Percentiles rank a stretch among this genome's conserved stretches.
These are phyloP conservation scores for Sebastes kiyomatsui DNA, from an alignment of 2,797 vertebrate species.

Conservation along the genomic window DNA sequence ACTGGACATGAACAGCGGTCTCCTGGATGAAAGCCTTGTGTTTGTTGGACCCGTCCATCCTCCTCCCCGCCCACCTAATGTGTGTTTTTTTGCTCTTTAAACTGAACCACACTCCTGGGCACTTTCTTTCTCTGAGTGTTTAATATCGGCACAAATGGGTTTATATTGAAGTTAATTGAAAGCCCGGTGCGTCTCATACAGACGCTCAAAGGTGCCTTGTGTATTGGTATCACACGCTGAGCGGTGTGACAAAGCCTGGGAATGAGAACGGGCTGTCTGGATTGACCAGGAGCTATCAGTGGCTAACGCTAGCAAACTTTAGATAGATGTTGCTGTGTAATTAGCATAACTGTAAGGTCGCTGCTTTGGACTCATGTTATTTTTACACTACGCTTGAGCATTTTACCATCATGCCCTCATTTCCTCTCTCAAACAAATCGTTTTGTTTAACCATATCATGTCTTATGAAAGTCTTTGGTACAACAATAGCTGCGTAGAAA, in stretches of 20 bases:
- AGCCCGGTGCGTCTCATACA: too few relatives aligned
- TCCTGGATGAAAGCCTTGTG: too few relatives aligned
- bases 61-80: accelerated
- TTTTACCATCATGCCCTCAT: background rate
- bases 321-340: background rate
- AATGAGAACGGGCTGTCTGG: too few relatives aligned
- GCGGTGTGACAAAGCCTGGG: too few relatives aligned
- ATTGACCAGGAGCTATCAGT: background rate
- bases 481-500: background rate
- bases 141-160: too few relatives aligned
- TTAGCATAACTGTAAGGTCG: background rate
- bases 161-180: too few relatives aligned
- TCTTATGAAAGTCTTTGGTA: background rate
- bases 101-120: accelerated
- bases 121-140: too few relatives aligned
- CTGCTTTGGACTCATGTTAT: background rate
- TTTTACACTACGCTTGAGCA: background rate
- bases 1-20: too few relatives aligned
- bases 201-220: too few relatives aligned
- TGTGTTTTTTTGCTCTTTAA: too few relatives aligned
- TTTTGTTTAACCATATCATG: background rate
- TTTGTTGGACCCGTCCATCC: too few relatives aligned
- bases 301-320: background rate
- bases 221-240: too few relatives aligned
- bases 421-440: accelerated